Conservation (phyloP, 2,888 invertebrate species). For the Cheilosia impressa region DNA sequence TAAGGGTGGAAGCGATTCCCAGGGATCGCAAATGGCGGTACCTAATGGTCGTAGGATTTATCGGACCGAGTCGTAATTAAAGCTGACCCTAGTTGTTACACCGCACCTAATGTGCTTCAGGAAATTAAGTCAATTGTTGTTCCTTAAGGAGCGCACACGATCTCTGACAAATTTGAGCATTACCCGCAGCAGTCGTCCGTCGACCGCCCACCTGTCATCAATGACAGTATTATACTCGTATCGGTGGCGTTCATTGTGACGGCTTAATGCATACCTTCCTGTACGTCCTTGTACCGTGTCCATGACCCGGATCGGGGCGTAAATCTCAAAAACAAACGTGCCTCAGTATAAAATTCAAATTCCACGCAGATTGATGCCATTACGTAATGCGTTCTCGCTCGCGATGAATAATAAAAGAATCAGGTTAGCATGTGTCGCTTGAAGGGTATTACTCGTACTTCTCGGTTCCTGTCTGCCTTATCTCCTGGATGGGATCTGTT, state of each 20-base stretch:
- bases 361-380: conserved; percentile 62
- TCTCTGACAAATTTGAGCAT: background rate
- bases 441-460: conserved; percentile 71
- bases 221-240: background rate
- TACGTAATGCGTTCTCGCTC: conserved; percentile 38
- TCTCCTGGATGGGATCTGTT: conserved; percentile 43
- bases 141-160: background rate
- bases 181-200: background rate
- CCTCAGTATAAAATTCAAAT: conserved; percentile 58
- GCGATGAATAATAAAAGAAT: conserved; percentile 68
- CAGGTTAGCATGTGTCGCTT: conserved; percentile 50
- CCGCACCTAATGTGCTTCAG: background rate
- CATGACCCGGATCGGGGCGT: background rate
- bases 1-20: conserved; percentile 24
- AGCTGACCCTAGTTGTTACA: background rate
- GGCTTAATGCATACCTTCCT: background rate
- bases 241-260: background rate
- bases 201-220: background rate
- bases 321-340: conserved; percentile 15
- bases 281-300: background rate
- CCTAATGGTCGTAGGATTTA: conserved; percentile 36
- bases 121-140: background rate
- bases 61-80: conserved; percentile 40
- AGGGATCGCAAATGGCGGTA: conserved; percentile 7
- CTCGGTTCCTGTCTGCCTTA: conserved; percentile 48